phyloP scores from a whole-genome alignment of 2,888 invertebrate species.

The Agonum fuliginosum region DNA sequence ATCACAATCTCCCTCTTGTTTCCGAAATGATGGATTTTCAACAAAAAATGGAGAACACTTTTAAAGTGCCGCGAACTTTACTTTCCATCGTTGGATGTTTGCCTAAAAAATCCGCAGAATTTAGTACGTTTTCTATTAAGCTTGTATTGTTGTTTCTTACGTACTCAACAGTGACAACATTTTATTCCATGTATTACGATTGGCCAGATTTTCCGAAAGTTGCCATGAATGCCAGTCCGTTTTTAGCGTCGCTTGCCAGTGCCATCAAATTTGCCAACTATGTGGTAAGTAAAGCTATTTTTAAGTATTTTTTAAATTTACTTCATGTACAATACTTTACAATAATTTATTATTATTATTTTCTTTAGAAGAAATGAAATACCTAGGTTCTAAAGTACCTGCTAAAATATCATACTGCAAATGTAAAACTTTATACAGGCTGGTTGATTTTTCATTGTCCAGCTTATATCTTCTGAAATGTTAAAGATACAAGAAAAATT shows the following conservation, averaged over 20 bases:
- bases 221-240: constrained; percentile 20
- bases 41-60: constrained; percentile 12
- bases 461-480: no score
- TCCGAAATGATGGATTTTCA: neutral
- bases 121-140: neutral
- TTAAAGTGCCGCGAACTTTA: constrained; percentile 9
- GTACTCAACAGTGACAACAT: constrained; percentile 10
- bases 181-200: constrained; percentile 21
- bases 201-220: constrained; percentile 32
- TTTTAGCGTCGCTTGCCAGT: neutral
- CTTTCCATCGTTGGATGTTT: neutral
- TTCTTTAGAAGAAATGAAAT: no score
- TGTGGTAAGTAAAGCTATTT: constrained; percentile 7
- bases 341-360: no score
- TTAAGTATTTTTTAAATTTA: no score
- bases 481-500: no score
- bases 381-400: no score
- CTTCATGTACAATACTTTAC: no score
- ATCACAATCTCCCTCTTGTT: no score
- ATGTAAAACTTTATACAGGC: no score
- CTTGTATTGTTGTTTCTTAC: neutral
- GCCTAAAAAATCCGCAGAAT: neutral
- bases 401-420: no score
- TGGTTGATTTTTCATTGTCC: no score
- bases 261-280: neutral